Base-by-base conservation (phyloP, 2,888 invertebrate genomes). In the Cryptocheilus praepositus region DNA sequence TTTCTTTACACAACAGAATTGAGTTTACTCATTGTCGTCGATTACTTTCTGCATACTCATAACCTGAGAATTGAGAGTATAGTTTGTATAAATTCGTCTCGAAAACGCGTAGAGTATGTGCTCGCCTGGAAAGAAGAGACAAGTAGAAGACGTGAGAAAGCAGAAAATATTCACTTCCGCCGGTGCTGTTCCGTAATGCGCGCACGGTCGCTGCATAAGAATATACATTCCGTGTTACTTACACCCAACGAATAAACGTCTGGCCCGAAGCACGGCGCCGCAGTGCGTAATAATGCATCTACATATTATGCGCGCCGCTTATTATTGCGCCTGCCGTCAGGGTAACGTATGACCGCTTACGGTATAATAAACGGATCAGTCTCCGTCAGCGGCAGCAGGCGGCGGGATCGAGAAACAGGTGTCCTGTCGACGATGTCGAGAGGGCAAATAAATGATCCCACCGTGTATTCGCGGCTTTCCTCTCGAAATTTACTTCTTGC, bases 311-410 rank as follows among this genome's bases (percentile, higher is more conserved):
- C 49, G 2, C 45, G 51, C 52, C 62, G 62, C 45, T 68, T 60
- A 66, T 65, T 61, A 60, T 67, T 60, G 58, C 45, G 53, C 46
- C 45, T 64, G 64, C 55, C 63, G 63, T 52, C 63, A 62, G 53
- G 67, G 68, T 81, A 76, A 82, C 71, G 65, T 74, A 81, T 75
- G 79, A 70, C 64, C 67, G 70, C 58, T 63, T 62, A 71, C 59
- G 71, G 70, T 73, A 79, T 80, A 77, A 83, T 81, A 82, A 83
- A 81, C 74, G 74, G 81, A 83, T 81, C 80, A 73, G 73, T 74
- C 74, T 67, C 72, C 71, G 82, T 82, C 83, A 76, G 61, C 66
- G 51, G 61, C 78, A 76, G 76, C n/a, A n/a, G n/a, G n/a, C n/a
- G n/a, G 64, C 65, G 68, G 73, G 72, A 70, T 56, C 61, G 70